phyloP scores from a whole-genome alignment of 2,888 invertebrate genomes.

The Schrankia costaestrigalis region DNA sequence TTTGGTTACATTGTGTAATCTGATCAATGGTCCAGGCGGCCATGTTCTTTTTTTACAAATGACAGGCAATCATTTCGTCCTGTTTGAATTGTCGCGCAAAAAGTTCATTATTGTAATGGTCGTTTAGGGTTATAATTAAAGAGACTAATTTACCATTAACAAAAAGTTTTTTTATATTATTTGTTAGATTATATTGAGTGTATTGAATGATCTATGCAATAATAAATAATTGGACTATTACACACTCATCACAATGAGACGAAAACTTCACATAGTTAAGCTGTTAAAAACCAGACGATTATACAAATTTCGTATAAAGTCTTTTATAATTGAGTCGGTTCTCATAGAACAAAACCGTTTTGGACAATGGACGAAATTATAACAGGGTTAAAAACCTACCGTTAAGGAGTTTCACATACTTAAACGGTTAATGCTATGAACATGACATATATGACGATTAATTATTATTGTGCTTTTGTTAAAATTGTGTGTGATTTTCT shows the following conservation, averaged over 20 bases:
- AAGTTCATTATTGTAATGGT: constrained; percentile 46
- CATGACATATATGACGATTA: constrained; percentile 75
- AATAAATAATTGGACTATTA: constrained; percentile 41
- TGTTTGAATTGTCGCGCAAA: constrained; percentile 47
- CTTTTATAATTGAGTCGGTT: constrained; percentile 73
- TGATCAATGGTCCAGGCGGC: constrained; percentile 71
- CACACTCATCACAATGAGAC: constrained; percentile 65
- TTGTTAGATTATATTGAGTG: constrained; percentile 1
- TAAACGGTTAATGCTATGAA: constrained; percentile 67
- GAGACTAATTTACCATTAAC: too few species aligned
- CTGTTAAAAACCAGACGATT: constrained; percentile 74
- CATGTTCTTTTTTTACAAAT: constrained; percentile 54
- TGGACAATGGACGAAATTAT: constrained; percentile 78
- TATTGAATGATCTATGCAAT: constrained; percentile 14
- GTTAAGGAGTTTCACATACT: constrained; percentile 74
- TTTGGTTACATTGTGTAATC: constrained; percentile 75
- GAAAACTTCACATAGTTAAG: constrained; percentile 77
- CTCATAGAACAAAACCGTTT: constrained; percentile 74
- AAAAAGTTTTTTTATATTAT: neutral
- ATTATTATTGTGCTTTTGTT: constrained; percentile 58
- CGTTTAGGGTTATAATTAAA: constrained; percentile 46
- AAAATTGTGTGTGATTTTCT: constrained; percentile 46
- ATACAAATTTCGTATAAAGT: constrained; percentile 70
- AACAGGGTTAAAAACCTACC: constrained; percentile 66
- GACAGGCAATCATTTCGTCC: constrained; percentile 67